A percentile compares a stretch with the other conserved stretches of the same genome.
These are phyloP conservation scores for Falcunculus frontatus DNA, from an alignment of 2,113 vertebrate species.

Conservation along the genomic window DNA sequence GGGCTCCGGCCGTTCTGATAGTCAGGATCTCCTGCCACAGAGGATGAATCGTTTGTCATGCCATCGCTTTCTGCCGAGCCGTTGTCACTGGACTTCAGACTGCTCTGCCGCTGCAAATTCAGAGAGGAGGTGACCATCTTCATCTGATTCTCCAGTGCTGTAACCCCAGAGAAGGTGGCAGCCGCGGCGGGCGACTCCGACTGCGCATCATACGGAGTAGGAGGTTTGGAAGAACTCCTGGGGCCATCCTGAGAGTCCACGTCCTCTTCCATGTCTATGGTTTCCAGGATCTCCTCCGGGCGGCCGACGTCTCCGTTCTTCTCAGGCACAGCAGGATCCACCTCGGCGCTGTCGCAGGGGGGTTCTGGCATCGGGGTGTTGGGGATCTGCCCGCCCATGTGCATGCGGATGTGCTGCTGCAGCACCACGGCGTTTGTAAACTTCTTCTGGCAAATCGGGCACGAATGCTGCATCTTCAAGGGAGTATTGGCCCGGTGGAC, in stretches of 20 bases:
- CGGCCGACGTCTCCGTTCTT: conserved; percentile 63
- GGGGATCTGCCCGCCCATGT: conserved; percentile 96
- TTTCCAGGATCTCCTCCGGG: conserved; percentile 64
- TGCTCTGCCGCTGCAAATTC: conserved; percentile 84
- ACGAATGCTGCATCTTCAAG: conserved; percentile 92
- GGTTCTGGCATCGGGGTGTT: conserved; percentile 85
- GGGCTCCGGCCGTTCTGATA: conserved; percentile 85
- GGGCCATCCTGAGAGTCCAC: conserved; percentile 69
- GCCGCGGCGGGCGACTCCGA: conserved; percentile 40
- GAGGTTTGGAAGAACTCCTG: conserved; percentile 51
- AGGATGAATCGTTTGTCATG: conserved; percentile 78
- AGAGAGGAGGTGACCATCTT: conserved; percentile 77
- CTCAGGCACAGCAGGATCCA: conserved; percentile 67
- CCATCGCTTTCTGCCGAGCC: conserved; percentile 81
- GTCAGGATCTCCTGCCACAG: conserved; percentile 76
- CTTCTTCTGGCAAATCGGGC: conserved; percentile 98
- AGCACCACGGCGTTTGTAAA: conserved; percentile 94
- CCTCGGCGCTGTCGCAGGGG: conserved; percentile 73
- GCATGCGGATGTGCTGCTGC: conserved; percentile 98
- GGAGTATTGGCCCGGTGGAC: conserved; percentile 88
- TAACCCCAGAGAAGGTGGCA: conserved; percentile 68
- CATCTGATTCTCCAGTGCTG: conserved; percentile 75
- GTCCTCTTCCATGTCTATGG: conserved; percentile 74
- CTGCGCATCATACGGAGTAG: conserved; percentile 51
- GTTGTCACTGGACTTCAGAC: conserved; percentile 78